Evolutionary conservation across 2,888 invertebrate species (phyloP).

Genomic region (Rotaria sp.): DNA sequence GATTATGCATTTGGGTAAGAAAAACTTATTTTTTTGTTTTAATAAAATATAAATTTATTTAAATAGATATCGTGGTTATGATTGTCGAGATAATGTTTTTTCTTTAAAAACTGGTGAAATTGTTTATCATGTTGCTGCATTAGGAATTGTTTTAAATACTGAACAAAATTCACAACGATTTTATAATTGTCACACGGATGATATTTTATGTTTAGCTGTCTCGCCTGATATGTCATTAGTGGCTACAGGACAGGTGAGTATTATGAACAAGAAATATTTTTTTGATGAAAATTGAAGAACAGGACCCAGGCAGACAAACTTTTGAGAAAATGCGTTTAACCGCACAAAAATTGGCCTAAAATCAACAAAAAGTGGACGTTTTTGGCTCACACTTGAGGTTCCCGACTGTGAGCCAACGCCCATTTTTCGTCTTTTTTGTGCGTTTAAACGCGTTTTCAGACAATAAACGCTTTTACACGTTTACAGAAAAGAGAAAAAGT

Average conservation of each 20-base stretch:
- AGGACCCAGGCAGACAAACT: no score
- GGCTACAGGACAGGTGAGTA: slow-evolving; percentile 56
- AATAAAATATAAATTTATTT: background rate
- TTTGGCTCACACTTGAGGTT: no score
- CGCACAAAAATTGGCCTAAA: no score
- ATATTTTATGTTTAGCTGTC: slow-evolving; percentile 56
- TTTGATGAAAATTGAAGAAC: no score
- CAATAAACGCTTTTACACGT: no score
- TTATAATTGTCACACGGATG: slow-evolving; percentile 56
- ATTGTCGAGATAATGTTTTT: slow-evolving; percentile 56
- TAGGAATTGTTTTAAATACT: slow-evolving; percentile 53
- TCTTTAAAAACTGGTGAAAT: slow-evolving; percentile 53
- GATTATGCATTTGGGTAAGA: slow-evolving; percentile 54
- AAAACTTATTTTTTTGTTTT: background rate
- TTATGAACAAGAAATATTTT: no score
- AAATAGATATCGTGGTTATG: slow-evolving; percentile 56
- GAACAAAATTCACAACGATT: slow-evolving; percentile 52
- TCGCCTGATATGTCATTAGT: slow-evolving; percentile 55
- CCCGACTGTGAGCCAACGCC: no score
- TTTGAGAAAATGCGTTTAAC: no score
- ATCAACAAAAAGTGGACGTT: no score
- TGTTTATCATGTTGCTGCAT: slow-evolving; percentile 56
- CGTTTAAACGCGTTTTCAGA: no score
- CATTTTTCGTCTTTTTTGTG: no score
- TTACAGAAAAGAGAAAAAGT: no score